Conservation (phyloP, 30 jellyfish, hydroid and myxozoan species). For the Aurelia sp. region DNA sequence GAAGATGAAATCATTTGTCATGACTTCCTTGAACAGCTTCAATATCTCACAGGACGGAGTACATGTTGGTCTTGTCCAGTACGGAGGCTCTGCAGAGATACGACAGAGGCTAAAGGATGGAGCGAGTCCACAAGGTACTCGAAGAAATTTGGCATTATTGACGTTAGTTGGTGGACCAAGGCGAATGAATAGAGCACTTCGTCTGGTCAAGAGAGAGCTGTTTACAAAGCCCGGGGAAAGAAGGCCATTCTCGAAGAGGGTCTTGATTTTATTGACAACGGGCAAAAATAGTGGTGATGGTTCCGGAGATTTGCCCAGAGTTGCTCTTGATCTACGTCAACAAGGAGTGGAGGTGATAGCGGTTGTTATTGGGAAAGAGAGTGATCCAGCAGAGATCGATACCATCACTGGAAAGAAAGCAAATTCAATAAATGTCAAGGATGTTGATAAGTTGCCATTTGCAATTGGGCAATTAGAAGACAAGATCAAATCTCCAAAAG, state of each 20-base stretch:
- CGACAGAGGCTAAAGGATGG: slow-evolving; percentile 42
- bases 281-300: slow-evolving; percentile 77
- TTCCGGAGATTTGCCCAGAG: slow-evolving; percentile 61
- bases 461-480: slow-evolving; percentile 50
- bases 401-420: slow-evolving; percentile 36
- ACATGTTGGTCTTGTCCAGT: slow-evolving; percentile 66
- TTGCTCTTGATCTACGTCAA: slow-evolving; percentile 43
- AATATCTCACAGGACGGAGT: slow-evolving; percentile 35
- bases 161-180: slow-evolving; percentile 78
- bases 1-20: slow-evolving; percentile 62
- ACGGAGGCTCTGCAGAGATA: slow-evolving; percentile 53
- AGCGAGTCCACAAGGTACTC: background rate
- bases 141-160: background rate
- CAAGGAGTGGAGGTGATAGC: slow-evolving; percentile 66
- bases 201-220: slow-evolving; percentile 27
- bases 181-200: slow-evolving; percentile 65
- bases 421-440: slow-evolving; percentile 14
- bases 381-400: slow-evolving; percentile 40
- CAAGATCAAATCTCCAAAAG: slow-evolving; percentile 23
- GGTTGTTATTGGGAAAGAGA: slow-evolving; percentile 70
- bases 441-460: slow-evolving; percentile 7
- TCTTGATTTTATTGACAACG: slow-evolving; percentile 61
- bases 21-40: slow-evolving; percentile 55
- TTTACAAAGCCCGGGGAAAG: slow-evolving; percentile 27
- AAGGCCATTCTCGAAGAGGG: slow-evolving; percentile 45